Base-by-base conservation (phyloP, 30 jellyfish, hydroid and myxozoan species). In the Cassiopea andromeda region DNA sequence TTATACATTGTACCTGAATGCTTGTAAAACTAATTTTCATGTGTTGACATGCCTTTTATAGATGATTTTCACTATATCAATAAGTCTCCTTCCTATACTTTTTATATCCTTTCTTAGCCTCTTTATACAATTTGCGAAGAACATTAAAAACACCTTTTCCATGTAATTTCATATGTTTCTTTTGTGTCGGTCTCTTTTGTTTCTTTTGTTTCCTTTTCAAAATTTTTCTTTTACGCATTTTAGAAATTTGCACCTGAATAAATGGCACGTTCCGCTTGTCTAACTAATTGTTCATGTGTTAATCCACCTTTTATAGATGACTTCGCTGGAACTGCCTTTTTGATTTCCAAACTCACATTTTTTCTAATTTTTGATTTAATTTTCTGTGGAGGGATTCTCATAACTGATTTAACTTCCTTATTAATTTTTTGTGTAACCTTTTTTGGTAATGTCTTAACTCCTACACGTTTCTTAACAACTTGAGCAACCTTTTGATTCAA, bases 161-260 rank as follows among this genome's bases (percentile, higher is more conserved):
- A 6, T 54, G 10, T 6, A 3, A 54, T 3, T 54, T 54, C 64
- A 54, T 54, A 3, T 54, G 64, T 54, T 10, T 54, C 38, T 27
- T 27, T 27, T 27, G 38, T 27, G 38, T 27, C 38, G 38, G 38
- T 27, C 38, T 27, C 64, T 54, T 54, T 54, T 10, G 7, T 54
- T 54, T 54, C 12, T 54, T 6, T 54, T 54, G 7, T 3, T 54
- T 54, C 7, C 64, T 10, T 10, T 10, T 54, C 64, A 54, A 3
- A 6, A 3, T 54, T 54, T 54, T 54, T 10, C 7, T 10, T 54
- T 10, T 54, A 6, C 12, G 64, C 64, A 54, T 54, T 18, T 72
- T 72, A 72, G 8, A 72, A 72, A 13, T 72, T 72, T 17, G 81
- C 81, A 14, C 58, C 81, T 1, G 81, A 72, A 27, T 72, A 19